Percentiles rank a stretch among this genome's conserved stretches.
phyloP scores from a whole-genome alignment of 1,140 invertebrate species.

The Ostrea edulis region DNA sequence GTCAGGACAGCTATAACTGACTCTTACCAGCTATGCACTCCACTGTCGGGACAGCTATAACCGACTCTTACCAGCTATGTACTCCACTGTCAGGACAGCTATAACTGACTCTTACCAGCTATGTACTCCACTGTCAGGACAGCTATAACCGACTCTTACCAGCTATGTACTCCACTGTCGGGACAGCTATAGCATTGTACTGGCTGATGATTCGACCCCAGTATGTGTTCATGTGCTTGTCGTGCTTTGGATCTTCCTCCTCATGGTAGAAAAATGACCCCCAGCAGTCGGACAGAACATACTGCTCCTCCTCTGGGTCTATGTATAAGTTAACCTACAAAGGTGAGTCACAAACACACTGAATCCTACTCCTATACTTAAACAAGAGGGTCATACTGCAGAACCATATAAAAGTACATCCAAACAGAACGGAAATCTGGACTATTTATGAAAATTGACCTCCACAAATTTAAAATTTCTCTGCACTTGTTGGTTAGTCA shows the following conservation, averaged over 20 bases:
- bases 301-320: slow-evolving; percentile 74
- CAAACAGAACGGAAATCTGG: too few relatives aligned
- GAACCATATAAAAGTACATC: too few relatives aligned
- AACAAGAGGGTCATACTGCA: too few relatives aligned
- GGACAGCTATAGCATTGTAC: slow-evolving; percentile 86
- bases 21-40: neutral
- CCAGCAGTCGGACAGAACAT: slow-evolving; percentile 85
- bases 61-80: slow-evolving; percentile 68
- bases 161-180: slow-evolving; percentile 82
- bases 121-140: neutral
- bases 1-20: neutral
- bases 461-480: too few relatives aligned
- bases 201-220: slow-evolving; percentile 85
- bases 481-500: too few relatives aligned
- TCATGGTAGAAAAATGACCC: slow-evolving; percentile 84
- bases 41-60: neutral
- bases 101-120: slow-evolving; percentile 81
- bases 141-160: slow-evolving; percentile 62
- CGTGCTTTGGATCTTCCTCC: slow-evolving; percentile 58
- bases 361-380: too few relatives aligned
- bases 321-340: slow-evolving; percentile 67
- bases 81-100: slow-evolving; percentile 85
- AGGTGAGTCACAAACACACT: too few relatives aligned
- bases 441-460: too few relatives aligned
- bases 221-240: slow-evolving; percentile 80